Conservation (phyloP, 2,888 invertebrate species). For the Spodoptera exigua region DNA sequence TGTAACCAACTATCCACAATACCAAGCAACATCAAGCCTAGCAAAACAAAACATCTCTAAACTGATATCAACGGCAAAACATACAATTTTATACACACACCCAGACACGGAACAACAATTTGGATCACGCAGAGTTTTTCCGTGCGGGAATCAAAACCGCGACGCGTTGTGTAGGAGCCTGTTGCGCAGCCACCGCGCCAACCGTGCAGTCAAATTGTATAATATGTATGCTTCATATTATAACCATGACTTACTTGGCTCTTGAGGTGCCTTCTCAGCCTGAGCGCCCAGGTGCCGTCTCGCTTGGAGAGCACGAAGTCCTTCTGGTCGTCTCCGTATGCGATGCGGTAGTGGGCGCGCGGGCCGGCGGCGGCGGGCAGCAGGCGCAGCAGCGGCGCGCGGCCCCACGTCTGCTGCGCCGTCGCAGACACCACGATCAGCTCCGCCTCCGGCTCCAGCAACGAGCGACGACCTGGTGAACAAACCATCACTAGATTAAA, state of each 20-base stretch:
- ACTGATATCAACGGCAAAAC: too few species aligned
- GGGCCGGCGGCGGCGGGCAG: slow-evolving; percentile 77
- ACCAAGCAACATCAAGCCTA: too few species aligned
- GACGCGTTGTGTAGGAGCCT: too few species aligned
- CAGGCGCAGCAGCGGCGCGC: slow-evolving; percentile 79
- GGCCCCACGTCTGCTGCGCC: slow-evolving; percentile 79
- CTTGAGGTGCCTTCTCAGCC: slow-evolving; percentile 75
- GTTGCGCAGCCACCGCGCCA: too few species aligned
- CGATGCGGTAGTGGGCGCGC: slow-evolving; percentile 80
- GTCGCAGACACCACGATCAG: slow-evolving; percentile 75
- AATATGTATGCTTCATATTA: too few species aligned
- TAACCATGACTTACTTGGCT: slow-evolving; percentile 32
- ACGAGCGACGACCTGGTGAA: slow-evolving; percentile 77
- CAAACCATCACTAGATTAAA: too few species aligned
- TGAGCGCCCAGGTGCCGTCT: slow-evolving; percentile 80
- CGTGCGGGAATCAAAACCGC: too few species aligned
- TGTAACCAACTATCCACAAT: neutral
- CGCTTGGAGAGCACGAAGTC: slow-evolving; percentile 78
- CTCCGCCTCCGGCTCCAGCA: slow-evolving; percentile 79
- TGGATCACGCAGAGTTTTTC: too few species aligned
- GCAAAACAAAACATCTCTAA: too few species aligned
- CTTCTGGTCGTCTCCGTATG: slow-evolving; percentile 74
- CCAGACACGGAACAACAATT: too few species aligned
- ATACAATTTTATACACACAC: too few species aligned
- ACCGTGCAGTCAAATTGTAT: too few species aligned